These are phyloP conservation scores for Pomacea maculata DNA, from an alignment of 1,140 invertebrate genomes.

Conservation along the genomic window DNA sequence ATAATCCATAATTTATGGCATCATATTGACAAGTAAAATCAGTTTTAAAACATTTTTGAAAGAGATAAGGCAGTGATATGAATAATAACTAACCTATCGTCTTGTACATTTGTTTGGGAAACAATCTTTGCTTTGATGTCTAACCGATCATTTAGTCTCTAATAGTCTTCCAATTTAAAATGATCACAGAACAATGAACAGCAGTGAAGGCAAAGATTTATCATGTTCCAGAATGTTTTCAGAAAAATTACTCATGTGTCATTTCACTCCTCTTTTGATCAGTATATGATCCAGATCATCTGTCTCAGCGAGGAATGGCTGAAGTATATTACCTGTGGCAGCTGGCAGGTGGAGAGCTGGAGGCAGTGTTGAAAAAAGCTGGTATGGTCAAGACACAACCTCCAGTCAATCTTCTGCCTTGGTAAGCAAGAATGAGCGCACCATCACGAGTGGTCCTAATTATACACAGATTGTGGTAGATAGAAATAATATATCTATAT, in stretches of 20 bases:
- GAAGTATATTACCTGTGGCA: slow-evolving; percentile 96
- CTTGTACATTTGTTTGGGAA: background rate
- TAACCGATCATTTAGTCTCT: too few species aligned
- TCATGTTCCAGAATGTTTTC: background rate
- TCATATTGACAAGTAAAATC: too few species aligned
- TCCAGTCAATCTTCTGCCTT: slow-evolving; percentile 69
- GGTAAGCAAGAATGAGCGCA: slow-evolving; percentile 47
- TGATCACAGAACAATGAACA: too few species aligned
- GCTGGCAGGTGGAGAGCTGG: slow-evolving; percentile 92
- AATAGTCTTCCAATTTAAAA: too few species aligned
- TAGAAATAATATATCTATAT: too few species aligned
- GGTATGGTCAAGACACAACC: slow-evolving; percentile 80
- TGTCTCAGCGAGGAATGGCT: slow-evolving; percentile 72
- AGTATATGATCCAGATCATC: slow-evolving; percentile 51
- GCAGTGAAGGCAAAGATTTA: too few species aligned
- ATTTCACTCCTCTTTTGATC: background rate
- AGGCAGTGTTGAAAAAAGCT: slow-evolving; percentile 88
- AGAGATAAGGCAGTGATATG: too few species aligned
- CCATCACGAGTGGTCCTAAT: too few species aligned
- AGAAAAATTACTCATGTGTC: background rate
- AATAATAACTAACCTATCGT: background rate
- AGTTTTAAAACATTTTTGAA: too few species aligned
- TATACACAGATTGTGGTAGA: too few species aligned
- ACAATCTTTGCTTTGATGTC: background rate
- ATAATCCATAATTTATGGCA: too few species aligned